Evolutionary conservation across 2,888 invertebrate species (phyloP), one percentile per base, ranked within the genome.

Genomic region (Sicus ferrugineus): DNA sequence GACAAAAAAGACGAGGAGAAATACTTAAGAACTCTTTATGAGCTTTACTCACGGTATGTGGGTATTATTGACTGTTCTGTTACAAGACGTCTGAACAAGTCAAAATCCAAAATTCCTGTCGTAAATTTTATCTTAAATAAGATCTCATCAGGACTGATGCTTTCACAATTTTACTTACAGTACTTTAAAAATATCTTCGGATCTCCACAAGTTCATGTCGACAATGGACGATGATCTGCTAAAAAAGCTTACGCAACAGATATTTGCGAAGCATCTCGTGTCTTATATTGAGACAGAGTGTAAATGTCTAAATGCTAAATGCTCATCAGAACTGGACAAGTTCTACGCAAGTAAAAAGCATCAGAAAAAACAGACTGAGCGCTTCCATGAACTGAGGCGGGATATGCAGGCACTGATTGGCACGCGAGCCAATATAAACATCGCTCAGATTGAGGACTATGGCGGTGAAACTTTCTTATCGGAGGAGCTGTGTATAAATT

Each of bases 401-500:
- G 98, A 98, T 82, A 86, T 98, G 73, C 97, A 98, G 86, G 96
- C 96, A 0, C 93, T 95, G 14, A 93, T 98, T 75, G 95, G 96
- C 2, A 93, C 94, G 0, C 89, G 95, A 68, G 93, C 96, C 0
- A 97, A 96, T 82, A 94, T 97, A 70, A 96, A 96, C 82, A 95
- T 97, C 73, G 96, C 94, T 0, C 93, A 94, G 82, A 95, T 97
- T 56, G 98, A 98, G 84, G 95, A 97, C 85, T 97, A 96, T 81
- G 97, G 97, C 2, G 98, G 96, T 0, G 98, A 99, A 86, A 98
- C 97, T 0, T 97, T 98, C 83, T 88, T 99, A 0, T 97, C 97
- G 0, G 97, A 98, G 84, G 95, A 96, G 81, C 89, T 98, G 3
- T 97, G 97, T 0, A 94, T 96, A 74, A 93, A 91, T 78, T 89